Base-by-base conservation (phyloP, 2,113 vertebrate species). In the Electrona antarctica region DNA sequence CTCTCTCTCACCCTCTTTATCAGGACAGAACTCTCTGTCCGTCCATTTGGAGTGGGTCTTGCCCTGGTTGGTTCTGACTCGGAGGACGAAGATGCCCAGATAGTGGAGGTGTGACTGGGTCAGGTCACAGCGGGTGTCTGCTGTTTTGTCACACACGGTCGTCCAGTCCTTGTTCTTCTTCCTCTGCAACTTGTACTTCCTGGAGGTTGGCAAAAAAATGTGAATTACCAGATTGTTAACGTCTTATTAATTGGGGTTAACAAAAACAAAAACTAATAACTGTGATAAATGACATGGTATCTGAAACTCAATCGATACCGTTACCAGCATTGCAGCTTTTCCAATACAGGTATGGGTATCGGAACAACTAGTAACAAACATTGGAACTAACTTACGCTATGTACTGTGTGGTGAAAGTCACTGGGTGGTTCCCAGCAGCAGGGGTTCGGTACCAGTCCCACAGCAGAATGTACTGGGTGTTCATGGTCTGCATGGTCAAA, bases 371-470 rank as follows among this genome's bases (percentile, higher is more conserved):
- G 33, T 41, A 41, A 41, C 5, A 41, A n/a, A n/a, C n/a, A n/a
- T n/a, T n/a, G 4, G 9, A n/a, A n/a, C n/a, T n/a, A 6, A 72
- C 88, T 85, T 83, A 93, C 91, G 12, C 12, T 0, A 91, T 8
- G 45, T 46, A 91, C 64, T 93, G 67, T 8, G 75, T 66, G 8
- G 87, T 91, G 84, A 93, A 93, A 61, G 70, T 86, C 46, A 82
- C 80, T 0, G 0, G n/a, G 11, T 12, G 13, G 2, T 29, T 7
- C 6, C 29, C 28, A 3, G 56, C 41, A 0, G 58, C 2, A 8
- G 7, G 13, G 7, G 11, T 8, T 7, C 8, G 71, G 28, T 71
- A 12, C 86, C 86, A 87, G 8, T 72, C 67, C 92, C 92, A 93
- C 14, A 0, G 79, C 65, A 93, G 33, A 0, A 67, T 64, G 68